Base-by-base conservation (phyloP, 1,140 invertebrate species). In the Pectinophora gossypiella region DNA sequence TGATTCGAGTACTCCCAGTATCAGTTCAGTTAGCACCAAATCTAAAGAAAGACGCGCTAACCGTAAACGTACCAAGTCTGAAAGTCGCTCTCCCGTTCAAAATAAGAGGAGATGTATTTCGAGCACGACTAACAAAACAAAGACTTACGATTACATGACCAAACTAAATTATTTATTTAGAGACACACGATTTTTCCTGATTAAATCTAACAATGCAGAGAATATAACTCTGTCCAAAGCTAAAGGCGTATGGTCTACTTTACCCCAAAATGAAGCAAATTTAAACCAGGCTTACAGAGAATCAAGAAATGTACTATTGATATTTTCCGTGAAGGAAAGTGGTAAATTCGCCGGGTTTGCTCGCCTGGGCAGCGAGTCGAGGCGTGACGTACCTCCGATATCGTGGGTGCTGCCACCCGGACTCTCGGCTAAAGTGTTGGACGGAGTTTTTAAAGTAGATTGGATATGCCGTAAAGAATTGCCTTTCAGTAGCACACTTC, bases 241-340 rank as follows among this genome's bases (percentile, higher is more conserved):
- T 0, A 98, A 96, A 90, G 96, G 96, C 56, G 97, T 99, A 2
- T 99, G 98, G 98, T 98, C 97, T 7, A 99, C 98, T 4, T 91
- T 98, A 48, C 97, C 97, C 12, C 96, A 97, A 83, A 99, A 99
- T 89, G 98, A 99, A 90, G 93, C 94, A 1, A 98, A 98, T 87
- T 90, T 99, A 18, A 99, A 98, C 87, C 95, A 97, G 89, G 97
- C 98, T 0, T 98, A 94, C 69, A 92, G 92, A 69, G 96, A 98
- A 80, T 94, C 94, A 48, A 91, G 96, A 72, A 99, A 99, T 89
- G 97, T 99, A 2, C 90, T 99, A 54, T 89, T 99, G 19, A 94
- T 99, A 72, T 99, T 98, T 90, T 99, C 97, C 43, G 97, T 99
- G 0, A 98, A 98, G 87, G 97, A 99, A 89, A 98, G 97, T 89